phyloP scores from a whole-genome alignment of 2,888 invertebrate genomes.

The Pandemis cinnamomeana region DNA sequence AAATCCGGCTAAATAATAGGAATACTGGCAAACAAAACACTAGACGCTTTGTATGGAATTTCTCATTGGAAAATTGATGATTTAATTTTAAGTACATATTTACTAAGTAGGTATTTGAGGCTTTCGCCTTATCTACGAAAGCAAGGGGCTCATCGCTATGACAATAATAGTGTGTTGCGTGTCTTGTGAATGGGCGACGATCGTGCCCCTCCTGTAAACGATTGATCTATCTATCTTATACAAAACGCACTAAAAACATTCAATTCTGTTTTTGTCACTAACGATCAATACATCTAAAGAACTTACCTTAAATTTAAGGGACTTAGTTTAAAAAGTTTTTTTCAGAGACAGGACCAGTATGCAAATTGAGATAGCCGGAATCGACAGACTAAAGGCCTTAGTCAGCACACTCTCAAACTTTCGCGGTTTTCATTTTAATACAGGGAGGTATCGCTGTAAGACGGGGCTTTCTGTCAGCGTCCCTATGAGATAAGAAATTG shows the following conservation, averaged over 20 bases:
- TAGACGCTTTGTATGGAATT: neutral
- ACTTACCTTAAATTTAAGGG: no score
- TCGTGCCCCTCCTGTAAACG: neutral
- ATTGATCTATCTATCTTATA: neutral
- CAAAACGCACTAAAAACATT: neutral
- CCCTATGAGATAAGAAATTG: neutral
- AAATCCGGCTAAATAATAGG: no score
- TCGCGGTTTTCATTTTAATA: neutral
- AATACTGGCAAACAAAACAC: no score
- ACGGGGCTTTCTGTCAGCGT: neutral
- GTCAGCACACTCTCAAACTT: neutral
- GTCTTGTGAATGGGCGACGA: neutral
- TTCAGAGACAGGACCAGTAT: neutral
- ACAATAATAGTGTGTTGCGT: neutral
- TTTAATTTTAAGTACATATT: neutral
- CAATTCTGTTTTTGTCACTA: neutral
- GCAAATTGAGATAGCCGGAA: neutral
- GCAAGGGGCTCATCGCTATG: neutral
- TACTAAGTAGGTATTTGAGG: no score
- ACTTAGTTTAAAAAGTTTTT: neutral
- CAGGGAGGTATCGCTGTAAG: neutral
- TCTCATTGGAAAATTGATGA: neutral
- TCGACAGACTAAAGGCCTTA: neutral
- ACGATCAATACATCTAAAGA: neutral
- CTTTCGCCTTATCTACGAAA: neutral